Conservation (phyloP, 2,113 vertebrate species). For the Toxotes jaculatrix region DNA sequence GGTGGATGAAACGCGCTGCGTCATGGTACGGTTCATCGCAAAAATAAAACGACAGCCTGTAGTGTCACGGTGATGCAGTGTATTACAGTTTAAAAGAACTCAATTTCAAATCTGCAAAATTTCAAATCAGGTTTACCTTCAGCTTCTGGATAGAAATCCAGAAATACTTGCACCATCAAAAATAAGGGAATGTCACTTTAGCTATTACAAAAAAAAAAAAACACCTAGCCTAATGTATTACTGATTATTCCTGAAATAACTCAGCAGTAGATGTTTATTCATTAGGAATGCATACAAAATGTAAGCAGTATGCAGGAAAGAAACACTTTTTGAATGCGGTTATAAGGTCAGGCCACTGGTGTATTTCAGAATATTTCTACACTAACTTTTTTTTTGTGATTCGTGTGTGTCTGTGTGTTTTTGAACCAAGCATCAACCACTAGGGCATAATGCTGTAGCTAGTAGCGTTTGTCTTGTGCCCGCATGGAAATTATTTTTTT, state of each 20-base stretch:
- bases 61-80: background rate
- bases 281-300: background rate
- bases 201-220: background rate
- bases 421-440: too few species aligned
- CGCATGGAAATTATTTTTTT: too few species aligned
- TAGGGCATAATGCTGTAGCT: too few species aligned
- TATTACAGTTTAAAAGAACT: background rate
- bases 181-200: background rate
- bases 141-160: background rate
- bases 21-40: background rate
- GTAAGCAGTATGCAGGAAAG: background rate
- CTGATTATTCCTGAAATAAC: too few species aligned
- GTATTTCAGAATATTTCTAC: too few species aligned
- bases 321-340: background rate
- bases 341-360: background rate
- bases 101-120: background rate
- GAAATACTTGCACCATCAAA: background rate
- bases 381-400: too few species aligned
- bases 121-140: background rate
- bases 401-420: too few species aligned
- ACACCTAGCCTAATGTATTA: background rate
- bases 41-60: background rate
- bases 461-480: too few species aligned
- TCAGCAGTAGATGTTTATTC: background rate
- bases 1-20: background rate